Evolutionary conservation across 1,140 invertebrate species (phyloP).

Genomic region (Rhynchophorus ferrugineus): DNA sequence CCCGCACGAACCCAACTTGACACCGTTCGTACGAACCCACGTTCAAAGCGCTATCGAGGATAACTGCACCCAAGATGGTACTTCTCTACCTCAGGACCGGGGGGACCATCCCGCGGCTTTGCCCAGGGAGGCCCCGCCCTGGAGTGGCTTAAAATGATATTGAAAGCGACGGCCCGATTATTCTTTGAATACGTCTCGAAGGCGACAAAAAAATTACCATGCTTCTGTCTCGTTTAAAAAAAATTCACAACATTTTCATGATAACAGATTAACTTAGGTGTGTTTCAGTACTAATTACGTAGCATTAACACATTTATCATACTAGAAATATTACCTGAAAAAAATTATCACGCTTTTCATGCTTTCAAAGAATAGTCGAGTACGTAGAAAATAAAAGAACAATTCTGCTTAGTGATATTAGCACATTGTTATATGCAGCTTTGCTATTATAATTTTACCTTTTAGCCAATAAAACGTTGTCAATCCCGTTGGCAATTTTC

Average conservation of each 20-base stretch:
- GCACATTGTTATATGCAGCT: slow-evolving; percentile 40
- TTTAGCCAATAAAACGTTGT: slow-evolving; percentile 26
- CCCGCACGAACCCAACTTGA: slow-evolving; percentile 11
- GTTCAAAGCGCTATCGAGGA: not conserved
- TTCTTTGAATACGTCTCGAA: too few relatives aligned
- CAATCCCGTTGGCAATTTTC: slow-evolving; percentile 9
- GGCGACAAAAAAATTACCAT: too few relatives aligned
- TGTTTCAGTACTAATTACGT: not conserved
- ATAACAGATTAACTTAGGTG: not conserved
- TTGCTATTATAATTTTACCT: slow-evolving; percentile 30
- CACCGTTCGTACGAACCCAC: not conserved
- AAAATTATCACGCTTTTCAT: not conserved
- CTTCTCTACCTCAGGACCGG: slow-evolving; percentile 12
- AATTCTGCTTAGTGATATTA: slow-evolving; percentile 18
- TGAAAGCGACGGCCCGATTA: not conserved
- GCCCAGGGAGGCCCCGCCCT: slow-evolving; percentile 12
- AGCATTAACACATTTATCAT: too few relatives aligned
- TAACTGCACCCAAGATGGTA: not conserved
- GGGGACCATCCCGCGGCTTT: slow-evolving; percentile 13
- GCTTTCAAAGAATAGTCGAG: too few relatives aligned
- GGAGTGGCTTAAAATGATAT: slow-evolving; percentile 8
- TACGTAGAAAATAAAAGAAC: slow-evolving; percentile 21
- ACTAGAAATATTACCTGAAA: not conserved
- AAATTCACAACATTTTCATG: not conserved
- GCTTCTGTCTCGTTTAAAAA: not conserved